Evolutionary conservation across 2,113 vertebrate species (phyloP).

Genomic region (Perca schrenkii): DNA sequence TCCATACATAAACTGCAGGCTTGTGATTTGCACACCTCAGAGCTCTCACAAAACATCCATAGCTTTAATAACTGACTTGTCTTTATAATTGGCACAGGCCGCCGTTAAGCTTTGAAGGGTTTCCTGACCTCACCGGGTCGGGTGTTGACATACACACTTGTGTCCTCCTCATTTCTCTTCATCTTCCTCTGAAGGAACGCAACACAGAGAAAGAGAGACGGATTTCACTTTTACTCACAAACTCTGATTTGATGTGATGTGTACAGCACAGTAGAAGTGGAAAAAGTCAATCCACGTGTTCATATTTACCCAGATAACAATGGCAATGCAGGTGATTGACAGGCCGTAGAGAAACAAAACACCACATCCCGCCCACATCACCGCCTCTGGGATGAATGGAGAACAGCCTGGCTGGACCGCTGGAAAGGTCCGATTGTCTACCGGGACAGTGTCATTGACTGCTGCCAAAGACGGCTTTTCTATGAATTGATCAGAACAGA

Average conservation of each 20-base stretch:
- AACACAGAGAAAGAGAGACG: not conserved
- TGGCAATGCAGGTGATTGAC: constrained; percentile 26
- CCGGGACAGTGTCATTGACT: not conserved
- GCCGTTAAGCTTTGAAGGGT: not conserved
- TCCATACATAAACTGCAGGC: not conserved
- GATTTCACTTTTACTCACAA: too few relatives aligned
- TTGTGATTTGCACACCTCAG: not conserved
- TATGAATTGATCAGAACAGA: not conserved
- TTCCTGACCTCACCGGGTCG: constrained; percentile 2
- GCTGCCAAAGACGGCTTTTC: not conserved
- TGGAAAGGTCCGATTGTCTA: not conserved
- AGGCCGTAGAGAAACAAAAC: constrained; percentile 44
- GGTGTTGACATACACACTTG: constrained; percentile 23
- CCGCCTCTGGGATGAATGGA: not conserved
- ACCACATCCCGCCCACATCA: constrained; percentile 13
- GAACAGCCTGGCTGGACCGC: not conserved
- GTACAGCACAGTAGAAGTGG: too few relatives aligned
- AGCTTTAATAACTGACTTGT: not conserved
- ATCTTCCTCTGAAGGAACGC: constrained; percentile 20
- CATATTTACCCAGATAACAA: constrained; percentile 17
- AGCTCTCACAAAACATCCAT: not conserved
- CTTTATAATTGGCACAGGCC: not conserved
- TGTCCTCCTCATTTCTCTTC: constrained; percentile 17
- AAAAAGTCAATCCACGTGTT: not conserved
- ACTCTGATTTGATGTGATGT: too few relatives aligned